Conservation (phyloP, 2,888 invertebrate species). For the Taphrorychus bicolor region DNA sequence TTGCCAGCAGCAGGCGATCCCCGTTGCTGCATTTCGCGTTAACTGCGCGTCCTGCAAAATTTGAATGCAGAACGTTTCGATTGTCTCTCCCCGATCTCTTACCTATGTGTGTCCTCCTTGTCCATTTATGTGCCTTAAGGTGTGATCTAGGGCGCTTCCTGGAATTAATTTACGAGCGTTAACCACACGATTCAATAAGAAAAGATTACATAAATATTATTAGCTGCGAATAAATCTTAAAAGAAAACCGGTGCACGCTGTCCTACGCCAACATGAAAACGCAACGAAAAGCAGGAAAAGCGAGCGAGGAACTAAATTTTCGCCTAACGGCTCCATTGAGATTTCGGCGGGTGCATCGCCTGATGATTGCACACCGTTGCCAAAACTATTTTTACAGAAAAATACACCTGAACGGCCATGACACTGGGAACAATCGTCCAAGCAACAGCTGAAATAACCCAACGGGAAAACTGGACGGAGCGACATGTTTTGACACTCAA, state of each 20-base stretch:
- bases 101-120: background rate
- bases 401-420: no score
- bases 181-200: no score
- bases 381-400: background rate
- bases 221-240: background rate
- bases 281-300: conserved; percentile 6
- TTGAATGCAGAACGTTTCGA: background rate
- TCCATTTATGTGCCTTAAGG: background rate
- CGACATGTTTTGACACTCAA: no score
- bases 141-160: no score
- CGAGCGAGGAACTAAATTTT: background rate
- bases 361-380: conserved; percentile 22
- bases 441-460: no score
- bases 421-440: no score
- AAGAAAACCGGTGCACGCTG: background rate
- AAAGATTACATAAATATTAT: background rate
- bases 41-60: conserved; percentile 10
- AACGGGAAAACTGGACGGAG: no score
- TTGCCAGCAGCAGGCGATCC: no score
- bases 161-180: no score
- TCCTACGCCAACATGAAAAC: background rate
- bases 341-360: conserved; percentile 28
- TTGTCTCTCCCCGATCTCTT: background rate
- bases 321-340: conserved; percentile 28
- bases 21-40: conserved; percentile 25